These are phyloP conservation scores for Synergus itoensis DNA, from an alignment of 2,888 invertebrate species.

Conservation along the genomic window DNA sequence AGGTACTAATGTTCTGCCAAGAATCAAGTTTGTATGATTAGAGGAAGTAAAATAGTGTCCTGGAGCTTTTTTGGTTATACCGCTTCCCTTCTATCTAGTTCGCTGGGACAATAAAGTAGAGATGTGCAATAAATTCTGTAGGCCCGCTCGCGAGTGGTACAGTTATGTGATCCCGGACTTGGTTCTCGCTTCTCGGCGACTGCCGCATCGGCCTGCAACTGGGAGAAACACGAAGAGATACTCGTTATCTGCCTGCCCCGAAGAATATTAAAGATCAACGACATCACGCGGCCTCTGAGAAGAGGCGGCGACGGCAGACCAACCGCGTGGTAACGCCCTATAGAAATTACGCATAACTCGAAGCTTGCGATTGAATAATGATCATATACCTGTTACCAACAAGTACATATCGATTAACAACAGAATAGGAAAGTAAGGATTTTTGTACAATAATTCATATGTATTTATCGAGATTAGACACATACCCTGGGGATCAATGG, in stretches of 20 bases:
- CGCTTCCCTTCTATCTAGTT: not conserved
- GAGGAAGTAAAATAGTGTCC: no score
- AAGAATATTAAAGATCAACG: constrained; percentile 56
- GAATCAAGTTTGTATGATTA: no score
- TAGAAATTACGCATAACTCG: constrained; percentile 1
- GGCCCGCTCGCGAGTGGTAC: constrained; percentile 54
- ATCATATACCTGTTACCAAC: not conserved
- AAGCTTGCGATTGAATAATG: not conserved
- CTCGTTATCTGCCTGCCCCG: constrained; percentile 53
- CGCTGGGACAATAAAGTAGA: constrained; percentile 56
- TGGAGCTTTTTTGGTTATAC: not conserved
- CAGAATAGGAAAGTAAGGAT: not conserved
- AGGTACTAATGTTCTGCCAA: no score
- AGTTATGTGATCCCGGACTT: constrained; percentile 61
- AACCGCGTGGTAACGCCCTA: constrained; percentile 5
- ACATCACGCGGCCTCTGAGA: constrained; percentile 46
- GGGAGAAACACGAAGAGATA: constrained; percentile 49
- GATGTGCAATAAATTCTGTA: constrained; percentile 56
- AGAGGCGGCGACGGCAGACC: not conserved
- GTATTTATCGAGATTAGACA: not conserved
- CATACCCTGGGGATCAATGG: constrained; percentile 17
- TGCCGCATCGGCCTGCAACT: constrained; percentile 44
- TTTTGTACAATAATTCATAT: not conserved
- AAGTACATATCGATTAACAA: constrained; percentile 1
- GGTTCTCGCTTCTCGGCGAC: constrained; percentile 54